phyloP scores from a whole-genome alignment of 2,113 vertebrate genomes.

The Oreochromis spilurus region DNA sequence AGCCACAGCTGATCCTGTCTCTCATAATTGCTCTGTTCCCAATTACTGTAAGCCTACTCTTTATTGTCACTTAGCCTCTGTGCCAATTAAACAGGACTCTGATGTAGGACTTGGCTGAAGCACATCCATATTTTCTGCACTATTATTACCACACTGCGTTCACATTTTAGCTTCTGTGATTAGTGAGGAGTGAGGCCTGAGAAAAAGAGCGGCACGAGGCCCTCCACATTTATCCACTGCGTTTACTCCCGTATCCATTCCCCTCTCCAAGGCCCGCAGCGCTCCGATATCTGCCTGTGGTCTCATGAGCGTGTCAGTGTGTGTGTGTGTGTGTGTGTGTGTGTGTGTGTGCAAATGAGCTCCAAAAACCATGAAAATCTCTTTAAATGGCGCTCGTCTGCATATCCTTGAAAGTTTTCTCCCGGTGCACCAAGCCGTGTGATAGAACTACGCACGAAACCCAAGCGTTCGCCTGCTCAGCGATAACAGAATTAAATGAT shows the following conservation, averaged over 20 bases:
- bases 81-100: not conserved
- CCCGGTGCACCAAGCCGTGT: not conserved
- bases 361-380: not conserved
- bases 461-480: not conserved
- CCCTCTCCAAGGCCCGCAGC: not conserved
- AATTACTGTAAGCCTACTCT: not conserved
- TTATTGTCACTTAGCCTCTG: not conserved
- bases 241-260: not conserved
- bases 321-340: accelerated
- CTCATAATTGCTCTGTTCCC: not conserved
- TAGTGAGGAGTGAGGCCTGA: not conserved
- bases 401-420: conserved; percentile 16
- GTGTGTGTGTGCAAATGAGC: not conserved
- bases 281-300: not conserved
- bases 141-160: not conserved
- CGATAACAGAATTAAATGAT: conserved; percentile 48
- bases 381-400: not conserved
- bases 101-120: not conserved
- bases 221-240: not conserved
- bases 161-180: not conserved
- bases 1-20: not conserved
- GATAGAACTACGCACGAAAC: not conserved
- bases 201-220: not conserved
- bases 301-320: not conserved
- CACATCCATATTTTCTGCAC: not conserved